Base-by-base conservation (phyloP, 2,888 invertebrate genomes). In the Drosophila nr. fundita region DNA sequence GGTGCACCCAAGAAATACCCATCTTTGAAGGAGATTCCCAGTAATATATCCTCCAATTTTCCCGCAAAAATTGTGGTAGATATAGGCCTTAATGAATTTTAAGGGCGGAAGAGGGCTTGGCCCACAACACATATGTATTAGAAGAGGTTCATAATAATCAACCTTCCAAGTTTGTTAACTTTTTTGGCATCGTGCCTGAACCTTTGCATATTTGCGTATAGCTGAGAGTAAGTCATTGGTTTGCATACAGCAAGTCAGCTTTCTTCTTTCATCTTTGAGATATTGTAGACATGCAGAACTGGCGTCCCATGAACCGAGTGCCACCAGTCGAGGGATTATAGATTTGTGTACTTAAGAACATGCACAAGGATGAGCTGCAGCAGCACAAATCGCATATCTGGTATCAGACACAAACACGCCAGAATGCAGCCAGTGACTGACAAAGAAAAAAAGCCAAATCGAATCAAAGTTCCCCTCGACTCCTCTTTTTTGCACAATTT, bases 381-480 rank as follows among this genome's bases (percentile, higher is more conserved):
- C 5, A 15, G n/a, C 10, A 15, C 3, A 67, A 34, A 5, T 21
- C 10, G 42, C 34, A 38, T 69, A 71, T 70, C 71, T 55, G 50
- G 50, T 71, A 70, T 72, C 73, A 50, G 29, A 29, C 27, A 3
- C 42, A 45, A 34, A 45, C 61, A 71, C 40, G 42, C 15, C 36
- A n/a, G n/a, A n/a, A 18, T 5, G 45, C 38, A 32, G 24, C 30
- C 36, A 30, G 29, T 27, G 40, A n/a, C 13, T 24, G 2, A 53
- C 13, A 15, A 34, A 34, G 53, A 38, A 72, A 58, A 7, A 55
- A 61, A n/a, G n/a, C 55, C 54, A 64, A 76, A 62, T 59, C 59
- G 61, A 67, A 70, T 60, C 60, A 45, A 68, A 60, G 54, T n/a
- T 59, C 24, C 15, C 40, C 21, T 21, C 3, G 10, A 21, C 10